Conservation (phyloP, 1,140 invertebrate genomes). For the Probaryconus sp. region DNA sequence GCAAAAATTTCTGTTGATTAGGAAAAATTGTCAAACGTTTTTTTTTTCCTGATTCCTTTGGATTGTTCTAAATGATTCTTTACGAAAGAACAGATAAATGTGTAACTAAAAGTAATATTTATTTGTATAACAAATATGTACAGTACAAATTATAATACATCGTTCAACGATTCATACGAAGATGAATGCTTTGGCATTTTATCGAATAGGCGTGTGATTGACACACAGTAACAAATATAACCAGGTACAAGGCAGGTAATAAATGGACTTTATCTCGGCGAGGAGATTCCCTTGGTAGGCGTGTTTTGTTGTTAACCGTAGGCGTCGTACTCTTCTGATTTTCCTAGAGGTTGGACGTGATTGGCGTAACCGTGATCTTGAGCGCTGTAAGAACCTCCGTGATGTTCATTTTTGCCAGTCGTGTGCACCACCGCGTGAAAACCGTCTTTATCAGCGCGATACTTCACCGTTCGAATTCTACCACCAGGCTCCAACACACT, state of each 20-base stretch:
- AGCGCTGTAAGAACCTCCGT: conserved; percentile 54
- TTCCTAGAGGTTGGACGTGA: conserved; percentile 20
- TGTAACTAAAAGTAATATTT: conserved; percentile 15
- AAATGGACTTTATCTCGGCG: not conserved
- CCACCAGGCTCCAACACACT: conserved; percentile 87
- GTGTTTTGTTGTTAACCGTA: conserved; percentile 26
- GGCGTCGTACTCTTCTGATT: conserved; percentile 45
- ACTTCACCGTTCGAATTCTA: conserved; percentile 85
- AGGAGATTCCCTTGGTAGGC: conserved; percentile 23
- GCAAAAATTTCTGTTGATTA: no score
- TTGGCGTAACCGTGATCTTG: conserved; percentile 40
- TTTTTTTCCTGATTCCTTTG: no score
- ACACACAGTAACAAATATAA: conserved; percentile 29
- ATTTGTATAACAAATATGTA: conserved; percentile 26
- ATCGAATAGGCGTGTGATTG: conserved; percentile 2
- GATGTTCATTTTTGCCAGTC: conserved; percentile 79
- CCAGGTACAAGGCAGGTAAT: conserved; percentile 29
- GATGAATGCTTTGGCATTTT: conserved; percentile 32
- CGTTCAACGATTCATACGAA: not conserved
- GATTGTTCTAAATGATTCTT: no score
- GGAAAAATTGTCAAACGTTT: no score
- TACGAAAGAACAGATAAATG: no score
- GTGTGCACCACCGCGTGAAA: conserved; percentile 86
- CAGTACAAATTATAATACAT: conserved; percentile 13
- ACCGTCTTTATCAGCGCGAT: conserved; percentile 86